These are phyloP conservation scores for Lagocephalus sceleratus DNA, from an alignment of 2,797 vertebrate genomes.

Conservation along the genomic window DNA sequence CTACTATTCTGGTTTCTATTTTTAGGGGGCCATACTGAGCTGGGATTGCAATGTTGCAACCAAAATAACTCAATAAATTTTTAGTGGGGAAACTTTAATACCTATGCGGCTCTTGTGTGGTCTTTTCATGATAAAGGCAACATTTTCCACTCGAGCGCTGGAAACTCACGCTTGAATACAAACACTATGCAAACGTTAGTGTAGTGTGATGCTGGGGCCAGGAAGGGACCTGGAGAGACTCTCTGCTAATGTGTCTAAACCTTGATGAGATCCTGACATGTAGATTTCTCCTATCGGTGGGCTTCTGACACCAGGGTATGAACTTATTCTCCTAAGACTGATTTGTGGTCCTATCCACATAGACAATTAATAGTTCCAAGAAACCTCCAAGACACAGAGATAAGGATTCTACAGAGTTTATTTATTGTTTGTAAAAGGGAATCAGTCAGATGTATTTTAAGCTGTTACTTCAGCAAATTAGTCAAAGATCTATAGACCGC, in stretches of 20 bases:
- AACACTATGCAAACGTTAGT: conserved; percentile 50
- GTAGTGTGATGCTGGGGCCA: not conserved
- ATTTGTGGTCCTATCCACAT: no score
- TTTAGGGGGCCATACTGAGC: conserved; percentile 70
- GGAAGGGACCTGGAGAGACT: no score
- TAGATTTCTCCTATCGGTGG: no score
- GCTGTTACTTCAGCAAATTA: conserved; percentile 19
- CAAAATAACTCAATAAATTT: conserved; percentile 83
- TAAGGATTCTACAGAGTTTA: conserved; percentile 20
- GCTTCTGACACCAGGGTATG: no score
- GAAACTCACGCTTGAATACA: conserved; percentile 60
- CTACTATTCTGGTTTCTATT: conserved; percentile 69
- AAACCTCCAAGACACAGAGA: conserved; percentile 22
- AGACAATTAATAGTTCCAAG: conserved; percentile 4
- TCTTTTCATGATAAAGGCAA: conserved; percentile 76
- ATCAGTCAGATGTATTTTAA: conserved; percentile 29
- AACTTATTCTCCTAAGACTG: no score
- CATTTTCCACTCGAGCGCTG: conserved; percentile 77
- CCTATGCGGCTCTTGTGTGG: conserved; percentile 77
- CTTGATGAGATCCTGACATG: no score
- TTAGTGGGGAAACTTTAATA: conserved; percentile 80
- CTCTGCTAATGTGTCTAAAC: no score
- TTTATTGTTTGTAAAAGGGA: conserved; percentile 1
- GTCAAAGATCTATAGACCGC: not conserved
- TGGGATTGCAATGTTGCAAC: conserved; percentile 71